These are phyloP conservation scores for Clusia tigrina DNA, from an alignment of 2,888 invertebrate species.

Conservation along the genomic window DNA sequence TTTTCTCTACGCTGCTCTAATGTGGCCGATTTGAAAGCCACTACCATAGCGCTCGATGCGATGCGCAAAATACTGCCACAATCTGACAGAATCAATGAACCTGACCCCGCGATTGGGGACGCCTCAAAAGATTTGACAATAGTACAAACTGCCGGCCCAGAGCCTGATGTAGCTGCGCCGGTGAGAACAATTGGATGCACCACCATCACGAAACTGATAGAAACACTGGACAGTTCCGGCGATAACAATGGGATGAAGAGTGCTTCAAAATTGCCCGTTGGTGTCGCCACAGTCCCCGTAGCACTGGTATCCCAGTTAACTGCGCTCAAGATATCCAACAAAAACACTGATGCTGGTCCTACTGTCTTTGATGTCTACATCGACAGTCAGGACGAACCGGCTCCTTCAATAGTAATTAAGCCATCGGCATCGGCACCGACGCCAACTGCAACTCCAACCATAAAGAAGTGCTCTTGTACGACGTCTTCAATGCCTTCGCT, in stretches of 20 bases:
- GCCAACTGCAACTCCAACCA: too few relatives aligned
- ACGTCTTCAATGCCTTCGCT: too few relatives aligned
- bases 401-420: slow-evolving; percentile 41
- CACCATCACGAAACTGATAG: slow-evolving; percentile 34
- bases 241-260: neutral
- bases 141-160: neutral
- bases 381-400: slow-evolving; percentile 38
- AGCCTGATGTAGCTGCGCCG: neutral
- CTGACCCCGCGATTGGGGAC: neutral
- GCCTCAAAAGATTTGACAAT: neutral
- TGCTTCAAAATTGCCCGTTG: neutral
- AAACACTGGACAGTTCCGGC: neutral
- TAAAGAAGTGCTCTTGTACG: too few relatives aligned
- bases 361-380: slow-evolving; percentile 36
- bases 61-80: slow-evolving; percentile 35
- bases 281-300: neutral
- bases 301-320: neutral
- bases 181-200: slow-evolving; percentile 30
- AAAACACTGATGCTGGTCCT: too few relatives aligned
- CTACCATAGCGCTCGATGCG: slow-evolving; percentile 36
- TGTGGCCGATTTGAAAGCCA: slow-evolving; percentile 27
- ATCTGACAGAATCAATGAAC: slow-evolving; percentile 13
- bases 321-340: too few relatives aligned
- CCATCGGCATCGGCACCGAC: slow-evolving; percentile 16
- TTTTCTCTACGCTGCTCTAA: slow-evolving; percentile 34